Conservation (phyloP, 2,888 invertebrate species). For the Brachycybe producta region DNA sequence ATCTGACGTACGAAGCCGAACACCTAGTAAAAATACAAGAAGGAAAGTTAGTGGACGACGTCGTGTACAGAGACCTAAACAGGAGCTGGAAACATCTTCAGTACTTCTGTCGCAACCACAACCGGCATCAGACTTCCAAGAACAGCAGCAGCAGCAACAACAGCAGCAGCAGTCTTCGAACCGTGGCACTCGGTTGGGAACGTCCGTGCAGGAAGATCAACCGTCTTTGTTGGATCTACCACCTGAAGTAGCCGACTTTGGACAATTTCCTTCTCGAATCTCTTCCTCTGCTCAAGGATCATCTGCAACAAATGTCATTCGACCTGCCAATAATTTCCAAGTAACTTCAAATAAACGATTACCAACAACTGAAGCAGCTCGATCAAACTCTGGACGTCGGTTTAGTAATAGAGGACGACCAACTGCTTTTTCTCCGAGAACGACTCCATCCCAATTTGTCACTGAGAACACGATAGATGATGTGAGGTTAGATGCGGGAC, state of each 20-base stretch:
- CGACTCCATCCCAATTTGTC: constrained; percentile 1
- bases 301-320: not conserved
- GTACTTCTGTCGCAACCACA: not conserved
- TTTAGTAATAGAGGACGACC: constrained; percentile 4
- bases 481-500: not conserved
- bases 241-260: not conserved
- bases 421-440: constrained; percentile 1
- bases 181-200: not conserved
- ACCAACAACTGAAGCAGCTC: constrained; percentile 3
- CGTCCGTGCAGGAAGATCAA: not conserved
- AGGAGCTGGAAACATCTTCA: not conserved
- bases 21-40: not conserved
- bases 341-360: not conserved
- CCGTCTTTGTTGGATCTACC: not conserved
- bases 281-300: not conserved
- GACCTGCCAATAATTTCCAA: not conserved
- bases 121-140: too few relatives aligned
- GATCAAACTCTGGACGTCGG: not conserved
- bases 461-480: constrained; percentile 15
- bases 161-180: not conserved
- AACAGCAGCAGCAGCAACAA: not conserved
- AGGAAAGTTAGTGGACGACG: not conserved
- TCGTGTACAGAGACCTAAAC: not conserved
- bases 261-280: not conserved
- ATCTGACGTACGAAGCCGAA: not conserved